Evolutionary conservation across 2,888 invertebrate species (phyloP), one percentile per base, ranked within the genome.

Genomic region (Eulithis testata): DNA sequence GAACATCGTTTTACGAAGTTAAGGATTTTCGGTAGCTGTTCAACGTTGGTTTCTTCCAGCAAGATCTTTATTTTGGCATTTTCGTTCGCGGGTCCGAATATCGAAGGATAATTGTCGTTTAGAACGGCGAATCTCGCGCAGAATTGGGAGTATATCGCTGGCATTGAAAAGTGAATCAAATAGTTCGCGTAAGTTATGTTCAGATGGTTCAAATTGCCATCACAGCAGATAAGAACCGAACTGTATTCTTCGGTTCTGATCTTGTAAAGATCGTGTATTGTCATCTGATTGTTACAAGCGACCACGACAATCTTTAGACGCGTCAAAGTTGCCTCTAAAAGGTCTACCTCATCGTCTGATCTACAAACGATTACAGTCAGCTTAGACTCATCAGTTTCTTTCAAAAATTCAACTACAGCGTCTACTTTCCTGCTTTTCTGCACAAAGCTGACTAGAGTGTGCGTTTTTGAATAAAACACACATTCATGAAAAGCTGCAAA

Each of bases 401-500:
- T 82, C 9, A 96, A 70, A 72, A 95, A 90, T 8, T 92, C 94
- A 77, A 91, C 71, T 47, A 95, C 78, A 37, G 81, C 79, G 2
- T 85, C 73, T 0, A 86, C 63, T 83, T 95, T 95, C 3, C 86
- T 83, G 2, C 87, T 81, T 8, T 88, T 84, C 36, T 83, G 81
- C 2, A 90, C 81, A 53, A 89, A 89, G 62, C 82, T 82, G 0
- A 91, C 86, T 0, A 85, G 77, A 12, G 87, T 89, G n/a, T 78
- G 88, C 66, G 71, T 94, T 87, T 81, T 94, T 73, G 95, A 95
- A 85, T 96, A 97, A 11, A 97, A 87, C 0, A 96, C 95, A 54
- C 96, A 96, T 86, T 97, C 97, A 72, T 96, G 93, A 73, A 95
- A 95, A 27, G 96, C 95, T 0, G 95, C 94, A 62, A 97, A 95